A percentile compares a stretch with the other conserved stretches of the same genome.
phyloP scores from a whole-genome alignment of 2,113 vertebrate genomes.

The Struthio camelus region DNA sequence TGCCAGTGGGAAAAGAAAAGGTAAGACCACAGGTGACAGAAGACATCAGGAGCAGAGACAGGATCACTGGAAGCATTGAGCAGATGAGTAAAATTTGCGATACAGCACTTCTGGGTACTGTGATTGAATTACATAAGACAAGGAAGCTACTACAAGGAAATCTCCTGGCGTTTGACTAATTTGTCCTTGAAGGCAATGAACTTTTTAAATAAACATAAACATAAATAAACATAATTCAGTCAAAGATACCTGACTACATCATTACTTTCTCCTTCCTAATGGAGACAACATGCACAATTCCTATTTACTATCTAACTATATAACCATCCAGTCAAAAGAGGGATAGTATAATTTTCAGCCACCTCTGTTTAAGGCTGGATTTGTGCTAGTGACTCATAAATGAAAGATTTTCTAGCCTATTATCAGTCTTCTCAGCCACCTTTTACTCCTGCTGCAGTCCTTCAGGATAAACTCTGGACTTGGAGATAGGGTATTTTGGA shows the following conservation, averaged over 20 bases:
- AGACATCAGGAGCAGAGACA: background rate
- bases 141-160: background rate
- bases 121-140: background rate
- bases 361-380: background rate
- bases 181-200: background rate
- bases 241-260: background rate
- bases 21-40: background rate
- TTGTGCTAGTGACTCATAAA: background rate
- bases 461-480: background rate
- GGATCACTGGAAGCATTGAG: background rate
- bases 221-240: background rate
- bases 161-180: background rate
- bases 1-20: background rate
- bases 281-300: background rate
- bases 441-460: background rate
- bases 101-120: background rate
- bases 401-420: background rate
- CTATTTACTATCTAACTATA: background rate
- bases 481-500: background rate
- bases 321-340: background rate
- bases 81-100: background rate
- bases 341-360: background rate
- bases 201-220: background rate
- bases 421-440: background rate
- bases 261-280: background rate